Evolutionary conservation across 2,113 vertebrate species (phyloP).

Genomic region (Noctilio leporinus): DNA sequence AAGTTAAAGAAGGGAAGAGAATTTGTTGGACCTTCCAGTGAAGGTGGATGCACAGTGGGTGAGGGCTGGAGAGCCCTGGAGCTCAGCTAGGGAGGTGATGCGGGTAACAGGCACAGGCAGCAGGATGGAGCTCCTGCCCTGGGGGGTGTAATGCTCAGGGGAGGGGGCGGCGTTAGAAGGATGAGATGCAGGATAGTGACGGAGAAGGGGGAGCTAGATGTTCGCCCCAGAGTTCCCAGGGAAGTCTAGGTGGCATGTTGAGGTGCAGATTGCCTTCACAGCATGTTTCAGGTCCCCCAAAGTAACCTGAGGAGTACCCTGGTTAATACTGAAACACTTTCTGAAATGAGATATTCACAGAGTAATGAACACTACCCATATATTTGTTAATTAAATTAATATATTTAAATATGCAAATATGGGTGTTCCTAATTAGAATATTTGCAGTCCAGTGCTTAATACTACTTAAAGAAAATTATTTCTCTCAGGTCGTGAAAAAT

Average conservation of each 20-base stretch:
- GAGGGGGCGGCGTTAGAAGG: background rate
- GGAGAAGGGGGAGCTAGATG: background rate
- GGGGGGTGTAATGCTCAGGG: background rate
- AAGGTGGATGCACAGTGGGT: background rate
- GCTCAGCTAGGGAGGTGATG: too few species aligned
- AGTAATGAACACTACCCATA: background rate
- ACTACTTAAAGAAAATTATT: background rate
- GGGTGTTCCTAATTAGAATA: background rate
- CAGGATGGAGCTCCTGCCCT: background rate
- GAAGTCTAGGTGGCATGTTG: background rate
- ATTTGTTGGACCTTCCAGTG: background rate
- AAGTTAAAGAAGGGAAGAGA: background rate
- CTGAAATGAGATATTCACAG: constrained; percentile 6
- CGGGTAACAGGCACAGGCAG: background rate
- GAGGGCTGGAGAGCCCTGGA: background rate
- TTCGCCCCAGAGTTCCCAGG: background rate
- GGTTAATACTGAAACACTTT: background rate
- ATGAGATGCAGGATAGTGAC: background rate
- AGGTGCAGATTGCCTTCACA: background rate
- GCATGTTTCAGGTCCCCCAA: background rate
- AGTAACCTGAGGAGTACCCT: background rate
- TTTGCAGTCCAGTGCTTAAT: background rate
- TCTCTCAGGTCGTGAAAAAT: background rate
- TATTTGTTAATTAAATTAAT: background rate
- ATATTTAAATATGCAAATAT: background rate